Percentiles rank a stretch among this genome's conserved stretches.
These are phyloP conservation scores for Himalopsyche japonica DNA, from an alignment of 2,888 invertebrate genomes.

Conservation along the genomic window DNA sequence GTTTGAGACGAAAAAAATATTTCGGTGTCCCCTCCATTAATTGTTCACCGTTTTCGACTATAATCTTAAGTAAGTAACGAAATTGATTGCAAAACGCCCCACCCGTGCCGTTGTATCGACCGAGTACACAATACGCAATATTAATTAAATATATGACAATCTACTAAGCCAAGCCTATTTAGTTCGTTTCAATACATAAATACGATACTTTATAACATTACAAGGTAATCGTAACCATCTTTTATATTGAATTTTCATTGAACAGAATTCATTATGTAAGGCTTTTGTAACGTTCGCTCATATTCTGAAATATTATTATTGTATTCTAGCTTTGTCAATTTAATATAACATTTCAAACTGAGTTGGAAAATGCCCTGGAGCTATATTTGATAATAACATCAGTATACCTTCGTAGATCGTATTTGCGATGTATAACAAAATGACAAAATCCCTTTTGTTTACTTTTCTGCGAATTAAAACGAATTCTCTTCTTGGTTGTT, in stretches of 20 bases:
- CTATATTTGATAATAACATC: background rate
- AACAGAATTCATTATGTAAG: background rate
- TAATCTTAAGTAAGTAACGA: too few relatives aligned
- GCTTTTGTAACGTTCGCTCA: background rate
- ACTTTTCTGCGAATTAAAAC: background rate
- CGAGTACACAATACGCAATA: too few relatives aligned
- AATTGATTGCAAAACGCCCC: too few relatives aligned
- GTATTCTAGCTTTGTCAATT: background rate
- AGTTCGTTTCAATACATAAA: too few relatives aligned
- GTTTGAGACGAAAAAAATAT: too few relatives aligned
- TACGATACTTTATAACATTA: too few relatives aligned
- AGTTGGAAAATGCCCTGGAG: background rate
- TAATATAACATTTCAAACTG: background rate
- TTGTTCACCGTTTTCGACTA: too few relatives aligned
- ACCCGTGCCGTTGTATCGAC: too few relatives aligned
- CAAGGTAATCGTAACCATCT: background rate
- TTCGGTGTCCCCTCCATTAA: too few relatives aligned
- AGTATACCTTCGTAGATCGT: background rate
- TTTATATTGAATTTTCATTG: background rate
- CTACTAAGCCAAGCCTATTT: too few relatives aligned
- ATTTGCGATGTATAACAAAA: background rate
- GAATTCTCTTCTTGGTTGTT: background rate
- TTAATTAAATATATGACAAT: too few relatives aligned
- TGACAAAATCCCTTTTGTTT: background rate
- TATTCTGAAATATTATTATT: background rate